These are phyloP conservation scores for Euleptes europaea DNA, from an alignment of 2,113 vertebrate genomes.

Conservation along the genomic window DNA sequence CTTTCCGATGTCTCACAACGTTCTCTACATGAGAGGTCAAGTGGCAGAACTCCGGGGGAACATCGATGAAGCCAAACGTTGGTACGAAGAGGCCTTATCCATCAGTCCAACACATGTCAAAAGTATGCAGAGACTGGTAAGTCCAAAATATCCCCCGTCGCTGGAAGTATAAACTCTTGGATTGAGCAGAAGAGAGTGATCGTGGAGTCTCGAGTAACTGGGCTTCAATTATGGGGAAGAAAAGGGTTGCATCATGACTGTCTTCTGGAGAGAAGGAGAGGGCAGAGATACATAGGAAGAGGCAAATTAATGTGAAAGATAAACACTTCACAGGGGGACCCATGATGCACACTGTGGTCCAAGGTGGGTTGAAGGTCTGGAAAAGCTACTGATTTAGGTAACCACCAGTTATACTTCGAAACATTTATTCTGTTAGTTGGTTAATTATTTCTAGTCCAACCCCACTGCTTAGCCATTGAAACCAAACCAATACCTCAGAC, in stretches of 20 bases:
- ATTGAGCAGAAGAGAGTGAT: not conserved
- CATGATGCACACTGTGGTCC: not conserved
- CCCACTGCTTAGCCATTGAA: not conserved
- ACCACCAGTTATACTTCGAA: not conserved
- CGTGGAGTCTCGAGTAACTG: not conserved
- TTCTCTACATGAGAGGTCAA: slow-evolving; percentile 96
- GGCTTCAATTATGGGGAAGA: not conserved
- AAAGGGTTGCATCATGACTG: not conserved
- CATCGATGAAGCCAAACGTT: slow-evolving; percentile 92
- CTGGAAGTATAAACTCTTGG: not conserved
- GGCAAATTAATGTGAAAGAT: not conserved
- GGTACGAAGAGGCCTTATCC: slow-evolving; percentile 97
- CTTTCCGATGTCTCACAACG: slow-evolving; percentile 95
- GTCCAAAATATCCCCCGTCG: slow-evolving; percentile 39
- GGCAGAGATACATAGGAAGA: not conserved
- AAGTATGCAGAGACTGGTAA: slow-evolving; percentile 99
- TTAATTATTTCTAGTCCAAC: not conserved
- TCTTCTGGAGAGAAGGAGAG: not conserved
- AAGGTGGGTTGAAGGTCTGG: not conserved
- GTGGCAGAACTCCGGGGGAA: slow-evolving; percentile 94
- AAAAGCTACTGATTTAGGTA: not conserved
- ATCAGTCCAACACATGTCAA: slow-evolving; percentile 98
- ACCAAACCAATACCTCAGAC: not conserved
- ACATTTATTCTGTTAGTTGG: not conserved
- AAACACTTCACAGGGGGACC: not conserved